Base-by-base conservation (phyloP, 2,797 vertebrate genomes). In the Nyctalus aviator region DNA sequence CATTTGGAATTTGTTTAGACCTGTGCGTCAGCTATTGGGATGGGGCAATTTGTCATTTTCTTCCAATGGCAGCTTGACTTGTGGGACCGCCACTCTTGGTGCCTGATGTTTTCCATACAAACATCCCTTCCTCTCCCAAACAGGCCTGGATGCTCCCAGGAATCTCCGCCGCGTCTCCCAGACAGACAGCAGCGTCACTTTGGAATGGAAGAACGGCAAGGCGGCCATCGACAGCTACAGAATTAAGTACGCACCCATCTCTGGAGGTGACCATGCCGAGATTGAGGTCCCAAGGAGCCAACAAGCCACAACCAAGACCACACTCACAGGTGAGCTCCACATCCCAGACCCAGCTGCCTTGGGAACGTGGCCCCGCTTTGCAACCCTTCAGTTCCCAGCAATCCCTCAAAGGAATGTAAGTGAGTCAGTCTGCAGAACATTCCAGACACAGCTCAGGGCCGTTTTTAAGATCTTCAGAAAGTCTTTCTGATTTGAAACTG, bases 191-290 rank as follows among this genome's bases (percentile, higher is more conserved):
- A 99, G 98, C 96, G 99, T 99, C 97, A 99, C 99, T 37, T 97
- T 99, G 82, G 99, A 99, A 95, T 99, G 99, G 99, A 99, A 97
- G 96, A 99, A 99, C 96, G 99, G 99, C 96, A 98, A 97, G 3
- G 99, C 99, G 2, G 96, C 98, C 0, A 98, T 99, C 0, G 98
- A 99, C 84, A 98, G 94, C 94, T 99, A 99, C 88, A 98, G 99
- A 72, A 99, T 99, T 92, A 99, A 99, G 96, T 99, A 99, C 0
- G 99, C 99, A 32, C 99, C 99, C 62, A 98, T 99, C 96, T 99
- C 99, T 15, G 99, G 99, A 88, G 99, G 99, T 1, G 99, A 99
- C 66, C 99, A 99, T 0, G 98, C 99, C 0, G 99, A 99, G 96
- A 87, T 99, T 30, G 99, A 99, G 0, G 98, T 99, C 96, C 98